Conservation (phyloP, 2,113 vertebrate genomes). For the Colaptes auratus region DNA sequence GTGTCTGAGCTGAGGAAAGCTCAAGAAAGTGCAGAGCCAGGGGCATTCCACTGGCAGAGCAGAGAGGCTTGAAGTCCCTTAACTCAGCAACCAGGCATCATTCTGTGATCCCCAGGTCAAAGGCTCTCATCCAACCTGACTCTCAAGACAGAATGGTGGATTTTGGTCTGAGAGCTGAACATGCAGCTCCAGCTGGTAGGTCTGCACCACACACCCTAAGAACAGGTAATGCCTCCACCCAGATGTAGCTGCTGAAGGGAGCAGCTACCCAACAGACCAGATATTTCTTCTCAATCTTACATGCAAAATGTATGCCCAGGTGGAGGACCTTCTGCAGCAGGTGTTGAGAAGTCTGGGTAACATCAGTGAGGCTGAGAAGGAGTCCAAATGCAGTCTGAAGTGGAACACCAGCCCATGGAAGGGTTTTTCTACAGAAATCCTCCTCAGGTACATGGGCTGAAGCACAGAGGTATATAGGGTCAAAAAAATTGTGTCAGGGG, state of each 20-base stretch:
- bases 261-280: no score
- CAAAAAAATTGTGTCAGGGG: background rate
- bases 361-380: no score
- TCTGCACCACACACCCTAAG: no score
- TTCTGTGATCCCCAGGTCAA: background rate
- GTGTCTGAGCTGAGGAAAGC: background rate
- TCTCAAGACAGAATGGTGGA: background rate
- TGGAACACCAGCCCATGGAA: background rate
- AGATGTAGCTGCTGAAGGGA: no score
- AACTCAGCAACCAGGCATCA: background rate
- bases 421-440: background rate
- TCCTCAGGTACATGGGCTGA: background rate
- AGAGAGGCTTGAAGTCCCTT: background rate
- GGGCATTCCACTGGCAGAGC: background rate
- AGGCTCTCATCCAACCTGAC: background rate
- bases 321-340: no score
- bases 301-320: no score
- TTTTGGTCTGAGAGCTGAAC: no score
- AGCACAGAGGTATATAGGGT: background rate
- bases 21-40: background rate
- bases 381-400: no score
- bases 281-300: no score
- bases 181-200: no score
- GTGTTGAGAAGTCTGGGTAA: no score
- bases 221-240: no score